Percentiles rank a stretch among this genome's conserved stretches.
These are phyloP conservation scores for Axis porcinus DNA, from an alignment of 2,113 vertebrate genomes.

Conservation along the genomic window DNA sequence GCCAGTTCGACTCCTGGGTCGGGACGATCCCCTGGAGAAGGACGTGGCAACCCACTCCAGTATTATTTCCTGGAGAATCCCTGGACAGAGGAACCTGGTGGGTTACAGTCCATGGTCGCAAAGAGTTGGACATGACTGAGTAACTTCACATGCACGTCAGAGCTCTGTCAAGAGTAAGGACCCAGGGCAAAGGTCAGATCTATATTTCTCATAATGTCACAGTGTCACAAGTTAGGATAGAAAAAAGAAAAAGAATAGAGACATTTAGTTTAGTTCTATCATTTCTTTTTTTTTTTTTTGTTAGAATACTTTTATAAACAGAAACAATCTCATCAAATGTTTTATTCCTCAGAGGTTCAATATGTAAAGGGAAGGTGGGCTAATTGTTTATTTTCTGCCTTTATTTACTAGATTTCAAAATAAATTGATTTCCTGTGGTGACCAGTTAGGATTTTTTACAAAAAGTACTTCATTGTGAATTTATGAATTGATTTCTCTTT, in stretches of 20 bases:
- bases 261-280: neutral
- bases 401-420: neutral
- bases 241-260: neutral
- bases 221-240: neutral
- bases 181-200: neutral
- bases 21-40: neutral
- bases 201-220: neutral
- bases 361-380: neutral
- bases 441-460: neutral
- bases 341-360: neutral
- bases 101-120: neutral
- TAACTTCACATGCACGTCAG: neutral
- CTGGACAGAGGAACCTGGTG: neutral
- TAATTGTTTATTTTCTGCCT: neutral
- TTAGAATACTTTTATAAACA: neutral
- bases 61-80: neutral
- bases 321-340: neutral
- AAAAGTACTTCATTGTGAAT: neutral
- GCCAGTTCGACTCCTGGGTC: neutral
- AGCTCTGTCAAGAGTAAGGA: neutral
- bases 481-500: neutral
- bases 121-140: neutral
- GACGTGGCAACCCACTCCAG: neutral
- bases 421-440: neutral
- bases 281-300: neutral